A percentile compares a stretch with the other conserved stretches of the same genome.
These are phyloP conservation scores for Acipenser oxyrinchus DNA, from an alignment of 2,797 vertebrate genomes.

Conservation along the genomic window DNA sequence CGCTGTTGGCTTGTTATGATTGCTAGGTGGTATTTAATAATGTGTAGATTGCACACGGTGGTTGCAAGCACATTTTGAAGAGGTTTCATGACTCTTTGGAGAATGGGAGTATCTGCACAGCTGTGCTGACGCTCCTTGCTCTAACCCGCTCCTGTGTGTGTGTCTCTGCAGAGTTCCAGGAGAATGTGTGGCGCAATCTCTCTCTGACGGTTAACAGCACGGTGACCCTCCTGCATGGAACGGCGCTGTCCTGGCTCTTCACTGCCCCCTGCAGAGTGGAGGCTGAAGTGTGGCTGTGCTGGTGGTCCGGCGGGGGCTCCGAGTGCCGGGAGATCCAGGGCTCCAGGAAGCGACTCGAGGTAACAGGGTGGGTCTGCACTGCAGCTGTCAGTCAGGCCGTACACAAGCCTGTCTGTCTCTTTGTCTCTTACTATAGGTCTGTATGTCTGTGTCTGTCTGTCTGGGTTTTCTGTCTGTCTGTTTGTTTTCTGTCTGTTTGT, in stretches of 20 bases:
- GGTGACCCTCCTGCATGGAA: not conserved
- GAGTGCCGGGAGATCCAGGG: slow-evolving; percentile 38
- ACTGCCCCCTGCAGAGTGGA: slow-evolving; percentile 56
- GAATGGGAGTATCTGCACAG: too few relatives aligned
- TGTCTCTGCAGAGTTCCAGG: slow-evolving; percentile 25
- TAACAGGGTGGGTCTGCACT: not conserved
- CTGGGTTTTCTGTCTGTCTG: too few relatives aligned
- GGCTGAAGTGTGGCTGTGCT: slow-evolving; percentile 66
- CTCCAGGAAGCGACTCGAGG: slow-evolving; percentile 34
- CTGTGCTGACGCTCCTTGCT: not conserved
- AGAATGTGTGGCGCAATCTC: slow-evolving; percentile 37
- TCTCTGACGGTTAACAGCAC: slow-evolving; percentile 34
- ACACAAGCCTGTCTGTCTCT: too few relatives aligned
- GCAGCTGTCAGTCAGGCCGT: too few relatives aligned
- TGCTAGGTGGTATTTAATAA: too few relatives aligned
- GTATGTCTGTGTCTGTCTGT: too few relatives aligned
- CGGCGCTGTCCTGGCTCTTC: slow-evolving; percentile 52
- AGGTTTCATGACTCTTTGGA: too few relatives aligned
- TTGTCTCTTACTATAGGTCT: too few relatives aligned
- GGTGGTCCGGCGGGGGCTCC: slow-evolving; percentile 32
- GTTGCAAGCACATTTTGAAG: too few relatives aligned
- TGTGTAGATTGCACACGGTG: too few relatives aligned
- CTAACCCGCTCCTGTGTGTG: not conserved
- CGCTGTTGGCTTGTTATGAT: too few relatives aligned
- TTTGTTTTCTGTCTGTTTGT: too few relatives aligned